These are phyloP conservation scores for Meteorus colon DNA, from an alignment of 2,888 invertebrate genomes.

Conservation along the genomic window DNA sequence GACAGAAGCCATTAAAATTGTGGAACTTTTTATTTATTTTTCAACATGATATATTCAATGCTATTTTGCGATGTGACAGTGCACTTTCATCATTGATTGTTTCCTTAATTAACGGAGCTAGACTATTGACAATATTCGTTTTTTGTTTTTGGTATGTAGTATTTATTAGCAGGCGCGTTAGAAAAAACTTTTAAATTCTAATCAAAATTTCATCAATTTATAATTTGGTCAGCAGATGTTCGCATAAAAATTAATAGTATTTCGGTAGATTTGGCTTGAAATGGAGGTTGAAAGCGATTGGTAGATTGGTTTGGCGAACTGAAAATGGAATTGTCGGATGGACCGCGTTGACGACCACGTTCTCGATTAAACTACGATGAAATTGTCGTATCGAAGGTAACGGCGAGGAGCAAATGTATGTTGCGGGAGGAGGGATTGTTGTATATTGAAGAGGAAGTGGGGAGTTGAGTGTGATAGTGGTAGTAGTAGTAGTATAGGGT, in stretches of 20 bases:
- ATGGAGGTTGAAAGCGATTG: not conserved
- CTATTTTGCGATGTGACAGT: too few species aligned
- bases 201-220: not conserved
- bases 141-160: too few species aligned
- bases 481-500: too few species aligned
- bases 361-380: slow-evolving; percentile 1
- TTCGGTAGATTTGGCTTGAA: not conserved
- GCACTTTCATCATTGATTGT: too few species aligned
- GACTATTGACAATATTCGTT: too few species aligned
- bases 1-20: too few species aligned
- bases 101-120: too few species aligned
- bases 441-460: not conserved
- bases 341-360: slow-evolving; percentile 7
- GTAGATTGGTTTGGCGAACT: slow-evolving; percentile 7
- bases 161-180: too few species aligned
- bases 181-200: not conserved
- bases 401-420: not conserved
- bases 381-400: slow-evolving; percentile 3
- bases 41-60: too few species aligned
- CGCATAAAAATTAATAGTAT: not conserved
- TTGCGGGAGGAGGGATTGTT: not conserved
- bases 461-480: not conserved
- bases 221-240: not conserved
- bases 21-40: too few species aligned
- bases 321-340: slow-evolving; percentile 3